phyloP scores from a whole-genome alignment of 1,140 invertebrate genomes.

The Stegodyphus mimosarum region DNA sequence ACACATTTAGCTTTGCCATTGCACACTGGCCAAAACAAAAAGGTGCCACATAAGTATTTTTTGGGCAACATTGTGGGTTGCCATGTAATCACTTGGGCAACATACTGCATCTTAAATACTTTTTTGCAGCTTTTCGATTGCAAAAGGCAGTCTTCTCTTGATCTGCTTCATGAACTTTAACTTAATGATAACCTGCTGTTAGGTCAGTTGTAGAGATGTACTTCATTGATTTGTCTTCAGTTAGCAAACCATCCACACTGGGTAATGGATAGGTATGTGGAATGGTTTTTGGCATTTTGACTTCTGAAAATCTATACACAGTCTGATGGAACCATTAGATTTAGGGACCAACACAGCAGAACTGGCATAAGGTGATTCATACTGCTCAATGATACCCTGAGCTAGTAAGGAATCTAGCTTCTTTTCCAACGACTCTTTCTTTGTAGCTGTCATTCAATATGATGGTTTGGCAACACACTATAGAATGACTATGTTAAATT shows the following conservation, averaged over 20 bases:
- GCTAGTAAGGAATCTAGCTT: slow-evolving; percentile 61
- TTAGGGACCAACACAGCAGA: no score
- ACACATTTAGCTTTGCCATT: no score
- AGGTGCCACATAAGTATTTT: no score
- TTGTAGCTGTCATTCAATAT: no score
- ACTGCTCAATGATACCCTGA: slow-evolving; percentile 60
- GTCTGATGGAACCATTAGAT: neutral
- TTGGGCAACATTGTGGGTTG: no score
- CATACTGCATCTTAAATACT: no score
- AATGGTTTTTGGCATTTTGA: slow-evolving; percentile 53
- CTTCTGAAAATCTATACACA: slow-evolving; percentile 42
- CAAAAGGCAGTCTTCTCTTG: slow-evolving; percentile 65
- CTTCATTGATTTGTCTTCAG: slow-evolving; percentile 23
- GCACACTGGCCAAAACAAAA: no score
- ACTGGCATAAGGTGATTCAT: slow-evolving; percentile 14
- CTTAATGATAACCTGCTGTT: slow-evolving; percentile 67
- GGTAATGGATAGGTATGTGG: slow-evolving; percentile 66
- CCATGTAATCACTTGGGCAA: no score
- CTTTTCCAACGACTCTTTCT: slow-evolving; percentile 48
- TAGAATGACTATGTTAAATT: no score
- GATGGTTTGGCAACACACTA: no score
- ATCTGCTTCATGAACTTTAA: slow-evolving; percentile 63
- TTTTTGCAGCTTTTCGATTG: no score
- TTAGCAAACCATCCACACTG: slow-evolving; percentile 67
- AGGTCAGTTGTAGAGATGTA: slow-evolving; percentile 64